Conservation (phyloP, 2,797 vertebrate genomes). For the Steatocranus sp. region DNA sequence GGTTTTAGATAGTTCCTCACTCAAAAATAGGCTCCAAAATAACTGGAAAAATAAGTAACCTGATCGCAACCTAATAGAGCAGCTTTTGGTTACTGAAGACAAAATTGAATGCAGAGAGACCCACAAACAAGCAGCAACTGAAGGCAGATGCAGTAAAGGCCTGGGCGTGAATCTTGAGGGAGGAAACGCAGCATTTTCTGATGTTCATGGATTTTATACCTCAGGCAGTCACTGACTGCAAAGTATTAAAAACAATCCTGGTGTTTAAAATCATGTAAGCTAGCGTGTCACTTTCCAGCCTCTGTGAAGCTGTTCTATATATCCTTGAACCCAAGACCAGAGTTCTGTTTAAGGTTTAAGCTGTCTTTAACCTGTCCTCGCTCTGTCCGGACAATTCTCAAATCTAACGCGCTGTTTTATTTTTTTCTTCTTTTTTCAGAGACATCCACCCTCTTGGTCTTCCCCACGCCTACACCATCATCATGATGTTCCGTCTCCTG, state of each 20-base stretch:
- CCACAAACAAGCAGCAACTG: background rate
- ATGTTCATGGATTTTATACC: background rate
- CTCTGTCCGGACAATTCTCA: background rate
- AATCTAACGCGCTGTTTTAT: background rate
- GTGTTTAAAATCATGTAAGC: background rate
- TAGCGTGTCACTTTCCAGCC: background rate
- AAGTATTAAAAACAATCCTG: background rate
- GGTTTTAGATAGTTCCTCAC: background rate
- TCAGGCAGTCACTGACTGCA: background rate
- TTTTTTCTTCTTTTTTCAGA: constrained; percentile 61
- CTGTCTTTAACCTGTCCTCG: background rate
- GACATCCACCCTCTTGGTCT: constrained; percentile 92
- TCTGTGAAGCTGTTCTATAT: background rate
- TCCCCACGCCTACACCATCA: constrained; percentile 88
- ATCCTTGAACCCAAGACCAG: background rate
- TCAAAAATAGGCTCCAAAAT: background rate
- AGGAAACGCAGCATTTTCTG: background rate
- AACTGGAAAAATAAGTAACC: background rate
- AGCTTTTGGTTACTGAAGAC: background rate
- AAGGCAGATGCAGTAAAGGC: background rate
- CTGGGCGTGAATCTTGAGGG: background rate
- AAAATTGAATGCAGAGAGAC: background rate
- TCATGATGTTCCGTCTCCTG: constrained; percentile 89
- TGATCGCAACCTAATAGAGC: background rate
- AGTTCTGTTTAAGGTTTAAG: background rate